A percentile compares a stretch with the other conserved stretches of the same genome.
phyloP scores from a whole-genome alignment of 2,113 vertebrate species.

The Salvelinus fontinalis region DNA sequence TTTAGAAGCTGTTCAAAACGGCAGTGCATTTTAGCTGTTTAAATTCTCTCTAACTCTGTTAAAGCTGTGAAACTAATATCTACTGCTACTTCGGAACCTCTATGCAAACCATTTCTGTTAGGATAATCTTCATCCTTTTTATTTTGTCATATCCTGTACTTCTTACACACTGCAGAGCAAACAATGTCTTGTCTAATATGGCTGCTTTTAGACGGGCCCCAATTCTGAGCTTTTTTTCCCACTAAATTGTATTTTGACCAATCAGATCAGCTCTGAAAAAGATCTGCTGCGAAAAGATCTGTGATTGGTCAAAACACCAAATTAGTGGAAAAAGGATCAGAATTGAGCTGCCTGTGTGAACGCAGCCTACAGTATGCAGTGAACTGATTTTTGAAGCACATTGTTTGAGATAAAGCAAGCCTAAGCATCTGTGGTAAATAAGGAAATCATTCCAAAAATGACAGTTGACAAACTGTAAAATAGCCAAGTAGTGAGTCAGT shows the following conservation, averaged over 20 bases:
- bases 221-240: no score
- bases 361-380: neutral
- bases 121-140: neutral
- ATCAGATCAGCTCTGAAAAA: no score
- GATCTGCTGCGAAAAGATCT: no score
- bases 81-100: neutral
- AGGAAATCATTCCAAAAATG: neutral
- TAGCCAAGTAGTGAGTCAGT: neutral
- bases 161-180: neutral
- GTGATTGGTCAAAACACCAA: no score
- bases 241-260: no score
- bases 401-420: neutral
- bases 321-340: no score
- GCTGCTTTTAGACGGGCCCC: no score
- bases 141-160: neutral
- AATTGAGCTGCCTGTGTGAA: no score
- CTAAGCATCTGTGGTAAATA: neutral
- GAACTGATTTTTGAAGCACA: neutral
- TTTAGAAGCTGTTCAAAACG: conserved; percentile 15
- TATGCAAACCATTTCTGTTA: conserved; percentile 8
- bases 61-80: conserved; percentile 18
- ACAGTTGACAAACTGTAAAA: neutral
- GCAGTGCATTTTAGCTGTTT: neutral
- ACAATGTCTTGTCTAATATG: neutral
- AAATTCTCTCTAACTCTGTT: neutral